Evolutionary conservation across 2,888 invertebrate species (phyloP), one percentile per base, ranked within the genome.

Genomic region (Romanomermis culicivorax): DNA sequence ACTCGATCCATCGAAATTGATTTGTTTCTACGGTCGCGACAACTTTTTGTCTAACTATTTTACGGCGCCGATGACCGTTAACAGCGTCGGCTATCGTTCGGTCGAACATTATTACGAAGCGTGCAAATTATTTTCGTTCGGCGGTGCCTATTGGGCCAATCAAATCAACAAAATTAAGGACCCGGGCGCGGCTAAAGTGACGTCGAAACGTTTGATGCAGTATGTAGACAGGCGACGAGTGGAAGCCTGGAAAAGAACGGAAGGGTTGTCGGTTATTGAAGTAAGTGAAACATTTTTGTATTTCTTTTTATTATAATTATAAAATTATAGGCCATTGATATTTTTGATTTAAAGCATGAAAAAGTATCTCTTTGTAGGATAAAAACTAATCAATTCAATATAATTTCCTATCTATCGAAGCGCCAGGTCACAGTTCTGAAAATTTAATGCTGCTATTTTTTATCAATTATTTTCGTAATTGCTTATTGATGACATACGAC

Each of bases 21-120:
- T 62, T 29, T 58, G 58, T 45, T 63, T 64, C 52, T 26, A 42
- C 47, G 63, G 63, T n/a, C 58, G 57, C 25, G 26, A 52, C 23
- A 56, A 62, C 50, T 64, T 58, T 50, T 53, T 64, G 25, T 56
- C 59, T 52, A 59, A 56, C 27, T 57, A 63, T 48, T 61, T 54
- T 54, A 43, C 42, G 27, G 62, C 49, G 3, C 54, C 54, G 4
- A 52, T 54, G 50, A 23, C 52, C 2, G 52, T 54, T 25, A 29
- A 51, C 2, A 50, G 62, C 26, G 54, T 60, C 54, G 49, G 53
- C 4, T 65, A 65, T 56, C 60, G 58, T 26, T 61, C 62, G 1
- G 64, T 65, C 1, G 65, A 65, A 55, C 64, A 65, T 54, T 65
- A 65, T 58, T 65, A 65, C 58, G 55, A 57, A 45, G 56, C 55